These are phyloP conservation scores for Hemaris fuciformis DNA, from an alignment of 2,888 invertebrate species.

Conservation along the genomic window DNA sequence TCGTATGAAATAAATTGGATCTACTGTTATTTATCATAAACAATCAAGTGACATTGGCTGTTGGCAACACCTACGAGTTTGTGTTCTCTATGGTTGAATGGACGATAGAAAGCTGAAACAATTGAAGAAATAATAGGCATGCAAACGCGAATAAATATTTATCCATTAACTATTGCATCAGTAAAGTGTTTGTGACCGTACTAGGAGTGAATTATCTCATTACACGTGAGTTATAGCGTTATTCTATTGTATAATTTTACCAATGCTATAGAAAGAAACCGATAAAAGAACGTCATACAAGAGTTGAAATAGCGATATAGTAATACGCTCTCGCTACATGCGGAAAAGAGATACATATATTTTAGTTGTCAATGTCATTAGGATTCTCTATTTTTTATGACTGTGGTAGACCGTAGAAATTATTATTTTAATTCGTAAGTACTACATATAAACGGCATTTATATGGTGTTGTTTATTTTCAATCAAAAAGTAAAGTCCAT, in stretches of 20 bases:
- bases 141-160: slow-evolving; percentile 36
- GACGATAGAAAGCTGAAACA: slow-evolving; percentile 39
- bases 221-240: slow-evolving; percentile 35
- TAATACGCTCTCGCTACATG: slow-evolving; percentile 27
- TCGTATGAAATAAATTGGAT: neutral
- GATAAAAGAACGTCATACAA: slow-evolving; percentile 34
- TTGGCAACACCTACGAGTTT: neutral
- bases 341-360: slow-evolving; percentile 37
- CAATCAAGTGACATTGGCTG: neutral
- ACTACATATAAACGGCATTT: neutral
- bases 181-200: slow-evolving; percentile 37
- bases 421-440: slow-evolving; percentile 8
- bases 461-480: neutral
- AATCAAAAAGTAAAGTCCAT: neutral
- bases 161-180: slow-evolving; percentile 28
- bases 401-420: slow-evolving; percentile 22
- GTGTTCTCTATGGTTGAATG: neutral
- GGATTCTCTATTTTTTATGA: slow-evolving; percentile 29
- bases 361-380: slow-evolving; percentile 46
- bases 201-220: slow-evolving; percentile 30
- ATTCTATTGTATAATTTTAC: slow-evolving; percentile 19
- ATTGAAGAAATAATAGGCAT: slow-evolving; percentile 46
- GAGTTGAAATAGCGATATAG: slow-evolving; percentile 38
- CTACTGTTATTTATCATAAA: neutral
- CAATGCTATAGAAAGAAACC: slow-evolving; percentile 35